Evolutionary conservation across 53 echinoderm and acorn worm species (phyloP).

Genomic region (Apostichopus leukothele): DNA sequence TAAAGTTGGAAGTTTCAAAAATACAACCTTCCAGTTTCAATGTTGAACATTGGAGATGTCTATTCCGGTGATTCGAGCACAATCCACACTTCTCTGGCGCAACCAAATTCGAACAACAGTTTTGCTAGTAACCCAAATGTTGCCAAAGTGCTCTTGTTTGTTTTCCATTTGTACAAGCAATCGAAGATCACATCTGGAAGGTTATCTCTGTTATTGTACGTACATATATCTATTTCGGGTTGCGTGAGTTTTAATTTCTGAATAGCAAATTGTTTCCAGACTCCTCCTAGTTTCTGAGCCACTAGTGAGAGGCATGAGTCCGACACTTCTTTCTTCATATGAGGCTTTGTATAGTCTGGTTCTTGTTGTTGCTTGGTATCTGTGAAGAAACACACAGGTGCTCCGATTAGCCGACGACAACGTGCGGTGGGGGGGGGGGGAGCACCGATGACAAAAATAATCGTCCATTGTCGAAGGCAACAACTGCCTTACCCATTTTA

Average conservation of each 20-base stretch:
- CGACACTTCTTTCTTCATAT: not conserved
- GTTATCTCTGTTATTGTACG: not conserved
- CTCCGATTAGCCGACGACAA: no score
- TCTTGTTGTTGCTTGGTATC: not conserved
- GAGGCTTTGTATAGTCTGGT: not conserved
- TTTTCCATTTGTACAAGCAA: not conserved
- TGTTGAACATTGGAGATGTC: not conserved
- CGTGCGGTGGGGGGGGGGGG: no score
- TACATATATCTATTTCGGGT: not conserved
- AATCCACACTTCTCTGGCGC: not conserved
- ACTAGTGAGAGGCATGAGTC: not conserved
- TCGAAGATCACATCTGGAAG: not conserved
- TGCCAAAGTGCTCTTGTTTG: not conserved
- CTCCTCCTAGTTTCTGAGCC: not conserved
- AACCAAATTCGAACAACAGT: not conserved
- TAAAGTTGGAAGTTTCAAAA: no score
- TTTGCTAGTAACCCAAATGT: not conserved
- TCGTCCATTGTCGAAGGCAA: no score
- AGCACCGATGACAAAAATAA: no score
- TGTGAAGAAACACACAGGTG: not conserved
- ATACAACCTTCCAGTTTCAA: no score
- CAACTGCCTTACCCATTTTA: no score
- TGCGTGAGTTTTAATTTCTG: not conserved
- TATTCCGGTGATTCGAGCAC: slow-evolving; percentile 1
- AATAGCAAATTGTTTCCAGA: not conserved